phyloP scores from a whole-genome alignment of 2,113 vertebrate species.

The Trichomycterus rosablanca region DNA sequence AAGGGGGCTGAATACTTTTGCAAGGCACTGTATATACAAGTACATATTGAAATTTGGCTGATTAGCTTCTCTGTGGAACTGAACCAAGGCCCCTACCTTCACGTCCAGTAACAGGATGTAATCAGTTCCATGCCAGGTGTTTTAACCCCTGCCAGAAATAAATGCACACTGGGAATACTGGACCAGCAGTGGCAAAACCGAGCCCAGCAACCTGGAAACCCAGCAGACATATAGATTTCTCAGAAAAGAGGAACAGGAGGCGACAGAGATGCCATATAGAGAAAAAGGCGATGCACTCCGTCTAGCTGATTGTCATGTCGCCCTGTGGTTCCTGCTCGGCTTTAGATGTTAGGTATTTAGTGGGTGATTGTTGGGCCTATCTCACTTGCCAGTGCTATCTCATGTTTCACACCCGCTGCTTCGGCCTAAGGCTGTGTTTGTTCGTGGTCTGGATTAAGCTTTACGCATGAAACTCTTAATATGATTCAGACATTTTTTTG shows the following conservation, averaged over 20 bases:
- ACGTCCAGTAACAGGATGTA: constrained; percentile 50
- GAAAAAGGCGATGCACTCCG: constrained; percentile 37
- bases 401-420: constrained; percentile 21
- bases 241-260: constrained; percentile 48
- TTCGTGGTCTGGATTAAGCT: constrained; percentile 6
- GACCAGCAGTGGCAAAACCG: constrained; percentile 45
- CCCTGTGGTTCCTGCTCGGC: constrained; percentile 8
- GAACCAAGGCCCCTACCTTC: constrained; percentile 23
- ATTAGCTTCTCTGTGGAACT: constrained; percentile 33
- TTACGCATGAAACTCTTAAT: not conserved
- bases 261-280: constrained; percentile 51
- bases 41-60: too few species aligned
- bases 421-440: constrained; percentile 43
- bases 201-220: constrained; percentile 50
- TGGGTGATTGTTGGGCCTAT: not conserved
- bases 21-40: too few species aligned
- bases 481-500: too few species aligned
- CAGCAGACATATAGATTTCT: constrained; percentile 63
- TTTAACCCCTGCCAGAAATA: constrained; percentile 58
- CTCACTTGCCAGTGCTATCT: not conserved
- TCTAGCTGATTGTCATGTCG: constrained; percentile 22
- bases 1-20: too few species aligned
- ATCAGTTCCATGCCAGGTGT: constrained; percentile 60
- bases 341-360: constrained; percentile 8
- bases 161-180: constrained; percentile 58